Percentiles rank a stretch among this genome's conserved stretches.
phyloP scores from a whole-genome alignment of 23 tunicate genomes.

The Diplosoma virens region DNA sequence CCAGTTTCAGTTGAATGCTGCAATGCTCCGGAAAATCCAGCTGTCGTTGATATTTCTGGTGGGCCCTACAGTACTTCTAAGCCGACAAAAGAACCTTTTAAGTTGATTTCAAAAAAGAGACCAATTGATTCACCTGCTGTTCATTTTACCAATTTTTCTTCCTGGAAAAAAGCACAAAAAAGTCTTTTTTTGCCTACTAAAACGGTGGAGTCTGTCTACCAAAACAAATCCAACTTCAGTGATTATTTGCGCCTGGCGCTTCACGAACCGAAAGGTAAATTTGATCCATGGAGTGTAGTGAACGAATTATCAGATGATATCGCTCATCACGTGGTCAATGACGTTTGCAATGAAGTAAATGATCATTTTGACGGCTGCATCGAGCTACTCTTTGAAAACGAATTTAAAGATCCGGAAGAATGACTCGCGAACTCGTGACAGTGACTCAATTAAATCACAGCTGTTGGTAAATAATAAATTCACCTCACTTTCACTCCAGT shows the following conservation, averaged over 20 bases:
- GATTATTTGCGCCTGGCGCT: conserved; percentile 23
- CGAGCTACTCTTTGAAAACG: conserved; percentile 54
- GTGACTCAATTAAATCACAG: too few species aligned
- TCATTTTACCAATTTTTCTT: background rate
- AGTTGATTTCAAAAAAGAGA: conserved; percentile 8
- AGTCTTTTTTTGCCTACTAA: background rate
- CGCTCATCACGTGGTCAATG: conserved; percentile 26
- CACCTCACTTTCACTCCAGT: too few species aligned
- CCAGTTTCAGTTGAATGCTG: too few species aligned
- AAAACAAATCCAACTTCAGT: conserved; percentile 20
- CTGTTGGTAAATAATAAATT: too few species aligned
- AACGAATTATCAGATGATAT: conserved; percentile 57
- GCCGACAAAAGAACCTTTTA: conserved; percentile 6
- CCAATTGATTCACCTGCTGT: background rate
- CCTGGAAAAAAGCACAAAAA: background rate
- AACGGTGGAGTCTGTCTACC: conserved; percentile 19
- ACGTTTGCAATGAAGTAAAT: conserved; percentile 46
- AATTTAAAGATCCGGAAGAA: conserved; percentile 49
- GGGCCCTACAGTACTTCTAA: too few species aligned
- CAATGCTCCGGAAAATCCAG: background rate
- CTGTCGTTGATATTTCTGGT: background rate
- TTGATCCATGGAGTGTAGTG: conserved; percentile 79
- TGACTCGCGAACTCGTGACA: too few species aligned
- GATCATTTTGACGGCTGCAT: conserved; percentile 60
- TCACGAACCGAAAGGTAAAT: conserved; percentile 65